Conservation (phyloP, 2,797 vertebrate genomes). For the Urophycis tenuis region DNA sequence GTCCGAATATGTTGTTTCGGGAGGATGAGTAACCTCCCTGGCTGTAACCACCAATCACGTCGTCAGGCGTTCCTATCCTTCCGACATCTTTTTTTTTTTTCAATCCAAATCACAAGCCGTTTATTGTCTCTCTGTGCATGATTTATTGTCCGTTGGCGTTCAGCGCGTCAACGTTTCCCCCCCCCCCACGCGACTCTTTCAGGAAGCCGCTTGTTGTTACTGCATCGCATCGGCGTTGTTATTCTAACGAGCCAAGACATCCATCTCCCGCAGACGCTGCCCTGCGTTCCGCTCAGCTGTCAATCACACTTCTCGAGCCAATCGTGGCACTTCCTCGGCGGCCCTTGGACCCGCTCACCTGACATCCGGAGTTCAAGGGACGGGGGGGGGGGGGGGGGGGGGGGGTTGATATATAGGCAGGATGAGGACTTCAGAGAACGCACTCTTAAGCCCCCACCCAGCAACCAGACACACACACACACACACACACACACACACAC, state of each 20-base stretch:
- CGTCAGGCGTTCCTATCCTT: no score
- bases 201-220: neutral
- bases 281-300: neutral
- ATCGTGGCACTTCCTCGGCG: conserved; percentile 52
- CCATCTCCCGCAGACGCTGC: neutral
- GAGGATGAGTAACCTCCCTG: no score
- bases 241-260: neutral
- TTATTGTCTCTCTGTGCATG: no score
- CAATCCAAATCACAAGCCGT: no score
- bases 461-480: conserved; percentile 19
- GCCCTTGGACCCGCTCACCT: conserved; percentile 53
- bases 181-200: no score
- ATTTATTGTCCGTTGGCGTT: neutral
- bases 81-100: neutral
- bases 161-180: neutral
- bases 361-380: conserved; percentile 34
- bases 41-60: no score
- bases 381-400: no score
- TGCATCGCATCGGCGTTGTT: neutral
- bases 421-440: conserved; percentile 9
- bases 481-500: no score
- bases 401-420: conserved; percentile 4
- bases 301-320: neutral
- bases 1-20: neutral
- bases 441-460: neutral